These are phyloP conservation scores for Neolamprologus brichardi DNA, from an alignment of 2,113 vertebrate genomes.

Conservation along the genomic window DNA sequence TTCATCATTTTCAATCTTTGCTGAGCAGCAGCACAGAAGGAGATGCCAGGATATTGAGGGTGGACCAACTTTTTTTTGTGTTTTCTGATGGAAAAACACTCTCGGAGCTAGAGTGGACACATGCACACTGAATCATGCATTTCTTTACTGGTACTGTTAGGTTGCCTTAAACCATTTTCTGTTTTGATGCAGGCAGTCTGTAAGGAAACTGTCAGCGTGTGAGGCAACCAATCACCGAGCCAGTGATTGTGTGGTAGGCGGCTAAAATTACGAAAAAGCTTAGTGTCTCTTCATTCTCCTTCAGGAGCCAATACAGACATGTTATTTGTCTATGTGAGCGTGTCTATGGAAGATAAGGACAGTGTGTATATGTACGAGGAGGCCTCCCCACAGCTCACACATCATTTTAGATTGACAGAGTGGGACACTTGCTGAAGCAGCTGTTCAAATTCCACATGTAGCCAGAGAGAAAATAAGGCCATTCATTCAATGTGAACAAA, in stretches of 20 bases:
- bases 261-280: background rate
- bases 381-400: constrained; percentile 44
- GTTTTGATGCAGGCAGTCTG: background rate
- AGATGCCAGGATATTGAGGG: background rate
- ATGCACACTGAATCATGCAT: rapidly evolving
- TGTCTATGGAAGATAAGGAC: constrained; percentile 1
- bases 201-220: background rate
- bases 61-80: background rate
- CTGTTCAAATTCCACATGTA: constrained; percentile 64
- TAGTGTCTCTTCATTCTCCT: background rate
- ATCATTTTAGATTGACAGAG: constrained; percentile 40
- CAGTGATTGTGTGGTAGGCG: background rate
- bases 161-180: background rate
- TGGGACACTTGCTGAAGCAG: constrained; percentile 41
- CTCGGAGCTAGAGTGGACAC: background rate
- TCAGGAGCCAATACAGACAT: background rate
- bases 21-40: background rate
- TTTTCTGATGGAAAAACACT: background rate
- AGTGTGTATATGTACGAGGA: background rate
- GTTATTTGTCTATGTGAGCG: background rate
- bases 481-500: background rate
- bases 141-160: background rate
- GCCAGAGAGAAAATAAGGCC: background rate
- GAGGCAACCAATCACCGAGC: background rate
- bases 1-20: background rate